Base-by-base conservation (phyloP, 2,113 vertebrate species). In the Channa maculata region DNA sequence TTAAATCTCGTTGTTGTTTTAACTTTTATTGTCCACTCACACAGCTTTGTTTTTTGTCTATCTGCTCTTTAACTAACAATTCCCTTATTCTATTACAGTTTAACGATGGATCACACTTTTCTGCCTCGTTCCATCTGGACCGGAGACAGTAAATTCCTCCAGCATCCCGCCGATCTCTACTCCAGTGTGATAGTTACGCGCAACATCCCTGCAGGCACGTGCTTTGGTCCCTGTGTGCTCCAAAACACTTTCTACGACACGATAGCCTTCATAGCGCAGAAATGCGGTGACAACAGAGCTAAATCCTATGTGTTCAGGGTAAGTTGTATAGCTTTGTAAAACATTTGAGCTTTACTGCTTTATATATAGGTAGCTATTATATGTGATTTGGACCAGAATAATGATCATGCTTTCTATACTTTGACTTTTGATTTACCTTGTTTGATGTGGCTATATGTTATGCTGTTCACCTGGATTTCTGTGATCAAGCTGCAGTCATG, bases 211-310 rank as follows among this genome's bases (percentile, higher is more conserved):
- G 85, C 94, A 44, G 95, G 96, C 80, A 92, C 92, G 2, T 94
- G 92, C 79, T 96, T 97, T 44, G 96, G 96, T 73, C 96, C 96
- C 0, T 96, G 95, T 59, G 60, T 93, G 72, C 93, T 96, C 51
- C 95, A 96, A 62, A 94, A 94, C 82, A 95, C 94, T 3, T 93
- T 96, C 77, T 93, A 96, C 74, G 96, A 97, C 89, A 96, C 95
- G 2, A 94, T 97, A 52, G 95, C 95, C 77, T 97, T 97, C 86
- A 97, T 97, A 77, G 96, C 95, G 48, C 92, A 96, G 68, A 97
- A 96, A 79, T 95, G 94, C 80, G 91, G 89, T 0, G 96, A 97
- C 39, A 94, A 86, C 77, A 89, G 91, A 77, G 90, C 90, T 3
- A 94, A 95, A 71, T 91, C 94, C 13, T 96, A 94, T 36, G 88